Evolutionary conservation across 2,797 vertebrate species (phyloP), one percentile per base, ranked within the genome.

Genomic region (Malacoraja senta): DNA sequence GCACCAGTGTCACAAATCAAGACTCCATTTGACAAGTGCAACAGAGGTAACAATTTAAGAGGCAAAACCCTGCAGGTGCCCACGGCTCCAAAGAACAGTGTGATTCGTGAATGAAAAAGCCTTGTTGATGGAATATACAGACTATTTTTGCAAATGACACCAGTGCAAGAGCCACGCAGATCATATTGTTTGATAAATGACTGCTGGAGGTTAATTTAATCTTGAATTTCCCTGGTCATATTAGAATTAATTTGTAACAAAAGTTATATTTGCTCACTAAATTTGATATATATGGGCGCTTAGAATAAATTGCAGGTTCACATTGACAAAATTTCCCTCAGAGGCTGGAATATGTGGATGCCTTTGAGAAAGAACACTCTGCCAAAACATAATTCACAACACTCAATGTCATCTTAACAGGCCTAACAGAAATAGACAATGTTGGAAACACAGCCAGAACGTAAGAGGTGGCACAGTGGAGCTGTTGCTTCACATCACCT

Each of bases 261-360:
- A n/a, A 71, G 68, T 91, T 74, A 91, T 35, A 91, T 74, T 65
- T 35, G 68, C 63, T 91, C 44, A 19, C 68, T 91, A 32, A 38
- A 38, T 74, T 65, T 91, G 24, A 44, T 35, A 74, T 13, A 26
- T 35, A 10, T 44, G 15, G 35, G 65, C 65, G 44, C 65, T 44
- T 91, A 44, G 21, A 91, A 74, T 91, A 91, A 38, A 86, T 32
- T 86, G 26, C 53, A 86, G 15, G 38, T 38, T 72, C 65, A 29
- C 12, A 53, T 19, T 2, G 6, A 71, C 35, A 53, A 65, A 24
- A 44, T 91, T 74, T 65, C 35, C 7, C 68, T 24, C 19, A 44
- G 9, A 26, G 19, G 24, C 24, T 53, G 80, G 24, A 83, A 83
- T 58, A 83, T 26, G 19, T 53, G 19, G 44, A 58, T 44, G 19